Evolutionary conservation across 2,888 invertebrate species (phyloP), one percentile per base, ranked within the genome.

Genomic region (Neocrepidodera transversa): DNA sequence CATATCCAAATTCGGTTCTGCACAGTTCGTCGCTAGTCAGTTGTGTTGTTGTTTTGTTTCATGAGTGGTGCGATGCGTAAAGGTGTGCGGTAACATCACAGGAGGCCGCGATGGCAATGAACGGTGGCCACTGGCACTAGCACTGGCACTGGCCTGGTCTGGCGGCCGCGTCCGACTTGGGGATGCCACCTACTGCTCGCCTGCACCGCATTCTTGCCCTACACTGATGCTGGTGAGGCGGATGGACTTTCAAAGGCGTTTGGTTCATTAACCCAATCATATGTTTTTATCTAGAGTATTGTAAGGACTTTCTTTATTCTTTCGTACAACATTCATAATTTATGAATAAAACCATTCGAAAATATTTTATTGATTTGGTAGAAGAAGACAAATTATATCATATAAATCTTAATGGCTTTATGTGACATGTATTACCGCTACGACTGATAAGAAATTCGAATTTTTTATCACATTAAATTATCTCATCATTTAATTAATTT

Each of bases 11-110:
- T 54, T 54, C 53, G 53, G 67, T 65, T 70, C 53, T 35, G 45
- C 51, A 14, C 14, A 26, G 45, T 28, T 58, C 42, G 52, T n/a
- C 20, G 47, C 11, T 32, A 40, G 26, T 53, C 49, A 26, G 48
- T 48, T 42, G 61, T 56, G 62, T 54, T 58, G 67, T 70, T 64
- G 61, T 56, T 64, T 54, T 58, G 67, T 70, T 64, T 68, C 47
- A 36, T 67, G 67, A 66, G 65, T 64, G 65, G 62, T 64, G 67
- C 54, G 60, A 60, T 65, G 70, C 62, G 65, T 69, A 63, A 65
- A 64, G 68, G 68, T 65, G 69, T 66, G 68, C 68, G 68, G 72
- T 72, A 72, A 72, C 70, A 69, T 71, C 70, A 68, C 63, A 70
- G 65, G 67, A 70, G 66, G 78, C 65, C 62, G 59, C 60, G 58